phyloP scores from a whole-genome alignment of 2,888 invertebrate genomes.

The Xanthostigma xanthostigma region DNA sequence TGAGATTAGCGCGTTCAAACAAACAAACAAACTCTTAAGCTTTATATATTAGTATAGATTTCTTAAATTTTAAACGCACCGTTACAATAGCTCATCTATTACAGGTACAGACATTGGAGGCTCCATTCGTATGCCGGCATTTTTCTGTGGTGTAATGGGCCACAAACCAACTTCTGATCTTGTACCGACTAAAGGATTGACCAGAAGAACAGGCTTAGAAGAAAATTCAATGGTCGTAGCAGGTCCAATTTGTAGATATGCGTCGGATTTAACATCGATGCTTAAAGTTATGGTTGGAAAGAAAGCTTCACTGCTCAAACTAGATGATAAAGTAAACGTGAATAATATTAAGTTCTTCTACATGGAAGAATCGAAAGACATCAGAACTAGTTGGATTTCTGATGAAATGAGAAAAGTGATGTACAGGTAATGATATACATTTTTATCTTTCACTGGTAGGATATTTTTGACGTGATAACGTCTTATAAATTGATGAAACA shows the following conservation, averaged over 20 bases:
- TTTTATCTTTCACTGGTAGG: background rate
- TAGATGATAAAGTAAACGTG: conserved; percentile 46
- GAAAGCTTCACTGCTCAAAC: conserved; percentile 34
- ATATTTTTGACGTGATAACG: background rate
- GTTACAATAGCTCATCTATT: conserved; percentile 7
- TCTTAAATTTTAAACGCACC: background rate
- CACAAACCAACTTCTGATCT: conserved; percentile 53
- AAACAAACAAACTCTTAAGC: too few relatives aligned
- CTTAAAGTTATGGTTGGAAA: conserved; percentile 47
- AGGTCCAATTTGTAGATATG: conserved; percentile 69
- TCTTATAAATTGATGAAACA: too few relatives aligned
- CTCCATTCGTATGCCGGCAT: conserved; percentile 82
- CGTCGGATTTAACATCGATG: conserved; percentile 65
- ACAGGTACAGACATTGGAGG: conserved; percentile 87
- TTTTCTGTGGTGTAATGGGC: conserved; percentile 79
- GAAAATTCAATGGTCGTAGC: conserved; percentile 64
- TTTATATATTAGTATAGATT: too few relatives aligned
- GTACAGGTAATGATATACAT: conserved; percentile 28
- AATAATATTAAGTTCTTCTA: conserved; percentile 59
- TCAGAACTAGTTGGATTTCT: conserved; percentile 54
- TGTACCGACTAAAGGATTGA: conserved; percentile 40
- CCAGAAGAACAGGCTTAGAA: conserved; percentile 51
- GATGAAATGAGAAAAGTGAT: conserved; percentile 48
- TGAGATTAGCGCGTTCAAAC: too few relatives aligned
- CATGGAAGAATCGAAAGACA: conserved; percentile 58